A percentile compares a stretch with the other conserved stretches of the same genome.
These are phyloP conservation scores for Otis tarda DNA, from an alignment of 2,113 vertebrate genomes.

Conservation along the genomic window DNA sequence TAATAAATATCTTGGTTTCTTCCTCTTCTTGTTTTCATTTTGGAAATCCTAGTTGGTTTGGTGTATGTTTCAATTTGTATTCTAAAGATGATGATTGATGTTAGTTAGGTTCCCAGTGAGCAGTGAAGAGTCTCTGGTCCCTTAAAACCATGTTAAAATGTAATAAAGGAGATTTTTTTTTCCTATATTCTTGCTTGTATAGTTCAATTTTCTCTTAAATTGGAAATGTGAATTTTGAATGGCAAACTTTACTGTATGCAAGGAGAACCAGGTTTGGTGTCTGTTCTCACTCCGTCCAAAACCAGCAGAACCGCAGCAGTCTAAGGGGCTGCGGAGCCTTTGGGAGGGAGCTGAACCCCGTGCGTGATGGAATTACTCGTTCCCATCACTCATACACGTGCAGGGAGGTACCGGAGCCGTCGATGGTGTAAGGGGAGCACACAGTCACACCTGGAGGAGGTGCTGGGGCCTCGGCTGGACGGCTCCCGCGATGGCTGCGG, in stretches of 20 bases:
- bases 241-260: background rate
- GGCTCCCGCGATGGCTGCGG: rapidly evolving
- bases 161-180: background rate
- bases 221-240: background rate
- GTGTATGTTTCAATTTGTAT: background rate
- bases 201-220: background rate
- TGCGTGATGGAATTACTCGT: background rate
- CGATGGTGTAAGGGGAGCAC: rapidly evolving
- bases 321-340: background rate
- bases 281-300: background rate
- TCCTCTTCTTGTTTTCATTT: background rate
- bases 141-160: background rate
- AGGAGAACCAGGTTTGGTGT: background rate
- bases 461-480: background rate
- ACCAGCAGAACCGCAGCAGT: background rate
- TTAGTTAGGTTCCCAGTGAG: background rate
- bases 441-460: too few relatives aligned
- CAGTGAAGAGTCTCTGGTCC: background rate
- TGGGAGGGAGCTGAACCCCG: background rate
- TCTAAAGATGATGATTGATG: rapidly evolving
- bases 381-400: rapidly evolving
- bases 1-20: background rate
- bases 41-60: background rate
- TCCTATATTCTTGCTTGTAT: background rate
- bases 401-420: background rate